phyloP scores from a whole-genome alignment of 2,113 vertebrate genomes.

The Lampris incognitus region DNA sequence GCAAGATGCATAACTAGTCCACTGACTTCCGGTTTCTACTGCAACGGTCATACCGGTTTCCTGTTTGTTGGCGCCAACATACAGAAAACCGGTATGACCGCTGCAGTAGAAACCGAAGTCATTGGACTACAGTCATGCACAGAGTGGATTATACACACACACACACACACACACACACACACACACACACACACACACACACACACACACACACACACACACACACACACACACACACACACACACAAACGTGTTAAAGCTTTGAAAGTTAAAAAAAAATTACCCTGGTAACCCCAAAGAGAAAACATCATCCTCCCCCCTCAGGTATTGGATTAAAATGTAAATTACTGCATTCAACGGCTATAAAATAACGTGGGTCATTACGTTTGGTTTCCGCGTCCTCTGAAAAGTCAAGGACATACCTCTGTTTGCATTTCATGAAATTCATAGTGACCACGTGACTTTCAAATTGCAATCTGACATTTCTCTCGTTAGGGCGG shows the following conservation, averaged over 20 bases:
- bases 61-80: no score
- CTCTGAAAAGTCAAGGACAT: neutral
- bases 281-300: neutral
- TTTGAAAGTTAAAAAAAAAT: neutral
- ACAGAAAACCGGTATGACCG: neutral
- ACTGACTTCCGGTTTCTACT: no score
- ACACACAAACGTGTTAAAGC: conserved; percentile 14
- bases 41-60: no score
- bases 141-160: no score
- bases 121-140: no score
- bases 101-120: no score
- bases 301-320: neutral
- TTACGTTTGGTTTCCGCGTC: neutral
- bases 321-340: conserved; percentile 17
- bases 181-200: neutral
- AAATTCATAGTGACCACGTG: neutral
- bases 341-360: neutral
- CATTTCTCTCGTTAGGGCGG: conserved; percentile 5
- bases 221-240: no score
- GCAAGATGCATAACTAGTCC: no score
- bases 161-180: neutral
- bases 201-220: no score
- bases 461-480: neutral
- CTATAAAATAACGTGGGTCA: neutral
- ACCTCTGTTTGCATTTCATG: neutral